Conservation (phyloP, 2,888 invertebrate genomes). For the Protophormia terraenovae region DNA sequence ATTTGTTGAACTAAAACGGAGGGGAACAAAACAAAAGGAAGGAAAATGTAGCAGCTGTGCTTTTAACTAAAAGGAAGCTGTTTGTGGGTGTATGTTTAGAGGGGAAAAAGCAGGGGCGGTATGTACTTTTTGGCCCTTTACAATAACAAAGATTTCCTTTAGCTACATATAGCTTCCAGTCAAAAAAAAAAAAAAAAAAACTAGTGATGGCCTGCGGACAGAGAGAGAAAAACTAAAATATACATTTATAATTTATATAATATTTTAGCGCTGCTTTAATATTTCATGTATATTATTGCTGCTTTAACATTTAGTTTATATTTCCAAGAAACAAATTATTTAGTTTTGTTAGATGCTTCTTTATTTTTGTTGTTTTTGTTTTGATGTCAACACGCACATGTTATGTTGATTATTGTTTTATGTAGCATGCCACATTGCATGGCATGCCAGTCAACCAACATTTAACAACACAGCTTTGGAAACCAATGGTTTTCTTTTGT, state of each 20-base stretch:
- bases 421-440: conserved; percentile 9
- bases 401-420: neutral
- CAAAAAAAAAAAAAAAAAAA: neutral
- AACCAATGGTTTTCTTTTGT: neutral
- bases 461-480: neutral
- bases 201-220: neutral
- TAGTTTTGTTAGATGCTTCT: conserved; percentile 21
- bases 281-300: neutral
- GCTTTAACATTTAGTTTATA: neutral
- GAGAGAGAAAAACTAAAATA: neutral
- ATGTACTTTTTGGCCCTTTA: neutral
- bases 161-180: conserved; percentile 10
- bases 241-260: conserved; percentile 39
- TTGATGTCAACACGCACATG: conserved; percentile 24
- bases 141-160: neutral
- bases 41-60: conserved; percentile 31
- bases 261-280: conserved; percentile 1
- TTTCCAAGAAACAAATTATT: conserved; percentile 21
- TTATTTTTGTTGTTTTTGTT: neutral
- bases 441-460: neutral
- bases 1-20: conserved; percentile 10
- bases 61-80: conserved; percentile 1
- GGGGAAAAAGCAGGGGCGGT: neutral
- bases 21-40: neutral
- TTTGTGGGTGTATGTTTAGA: neutral